Base-by-base conservation (phyloP, 2,113 vertebrate genomes). In the Cheilinus undulatus region DNA sequence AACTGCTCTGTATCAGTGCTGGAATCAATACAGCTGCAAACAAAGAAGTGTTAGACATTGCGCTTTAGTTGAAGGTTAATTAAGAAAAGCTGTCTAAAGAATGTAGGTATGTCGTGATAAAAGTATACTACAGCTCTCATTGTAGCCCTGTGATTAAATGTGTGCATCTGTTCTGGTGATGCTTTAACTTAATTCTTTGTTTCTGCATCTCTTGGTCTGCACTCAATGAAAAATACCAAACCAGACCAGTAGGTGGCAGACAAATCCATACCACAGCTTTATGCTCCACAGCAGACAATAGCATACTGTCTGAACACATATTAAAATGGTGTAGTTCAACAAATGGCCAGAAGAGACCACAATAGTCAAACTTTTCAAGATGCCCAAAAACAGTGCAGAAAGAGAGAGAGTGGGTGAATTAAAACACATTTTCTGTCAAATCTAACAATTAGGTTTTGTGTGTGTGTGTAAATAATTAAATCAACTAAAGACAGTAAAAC, bases 181-280 rank as follows among this genome's bases (percentile, higher is more conserved):
- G 45, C 3, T 20, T 54, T 6, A 19, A 19, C 2, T 13, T 20
- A 43, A 1, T 6, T 27, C 20, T 34, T 1, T 36, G n/a, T 28
- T 49, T 0, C 19, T 28, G 5, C 34, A 7, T 36, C n/a, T 38
- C 43, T 5, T 10, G 23, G 23, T 30, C 26, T 13, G 0, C 5
- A 0, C n/a, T 51, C 51, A 38, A 27, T 22, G 30, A 24, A 63
- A 79, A n/a, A 2, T 19, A 13, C 34, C 43, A 24, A 38, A 64
- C 9, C 27, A 69, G 65, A 2, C 76, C 85, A 85, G 80, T 14
- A 88, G 89, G 56, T 70, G 87, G 83, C 85, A 78, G 76, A 54
- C 46, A 4, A 19, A 70, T 27, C 63, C 42, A 6, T 49, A 14
- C n/a, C 48, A 38, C 19, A 24, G 24, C 23, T 58, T 30, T 11